Base-by-base conservation (phyloP, 2,113 vertebrate species). In the Paracanthobrama guichenoti region DNA sequence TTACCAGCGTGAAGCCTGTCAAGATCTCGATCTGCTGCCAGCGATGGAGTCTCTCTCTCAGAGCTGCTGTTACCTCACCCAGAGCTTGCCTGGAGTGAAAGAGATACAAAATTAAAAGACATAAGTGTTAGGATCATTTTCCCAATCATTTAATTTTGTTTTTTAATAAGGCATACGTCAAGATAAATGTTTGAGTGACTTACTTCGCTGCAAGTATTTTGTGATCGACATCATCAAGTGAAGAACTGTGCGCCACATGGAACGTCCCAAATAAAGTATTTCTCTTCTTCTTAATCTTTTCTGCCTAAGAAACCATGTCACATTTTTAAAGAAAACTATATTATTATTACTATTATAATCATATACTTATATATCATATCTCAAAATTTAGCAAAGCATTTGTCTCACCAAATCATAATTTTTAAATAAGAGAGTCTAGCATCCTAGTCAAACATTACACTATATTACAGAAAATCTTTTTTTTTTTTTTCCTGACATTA, bases 251-350 rank as follows among this genome's bases (percentile, higher is more conserved):
- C 31, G 98, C 98, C 48, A 99, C 98, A 0, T 99, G 97, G 87
- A 99, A 99, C 0, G 98, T 99, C 13, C 98, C 98, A 67, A 99
- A 99, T 62, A 99, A 93, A 0, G 98, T 99, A 90, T 97, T 99
- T 72, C 98, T 93, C 92, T 99, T 99, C 95, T 99, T 99, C 87
- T 99, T 99, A n/a, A 99, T 99, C 90, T 99, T 99, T 83, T 99
- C 98, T 31, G 98, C 98, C 95, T 95, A 89, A 18, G 26, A 72
- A 81, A 69, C 35, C 66, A 69, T 42, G 18, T 9, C 14, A 66
- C 14, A 66, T 39, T 67, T 39, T 64, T 28, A 35, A 67, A 67
- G 16, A 20, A 67, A 35, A 39, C 53, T 55, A 20, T 20, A 8
- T 20, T 8, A 3, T 3, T 55, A 20, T 4, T 55, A 53, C 2